A percentile compares a stretch with the other conserved stretches of the same genome.
Evolutionary conservation across 2,888 invertebrate genomes (phyloP).

Genomic region (Dasysyrphus albostriatus): DNA sequence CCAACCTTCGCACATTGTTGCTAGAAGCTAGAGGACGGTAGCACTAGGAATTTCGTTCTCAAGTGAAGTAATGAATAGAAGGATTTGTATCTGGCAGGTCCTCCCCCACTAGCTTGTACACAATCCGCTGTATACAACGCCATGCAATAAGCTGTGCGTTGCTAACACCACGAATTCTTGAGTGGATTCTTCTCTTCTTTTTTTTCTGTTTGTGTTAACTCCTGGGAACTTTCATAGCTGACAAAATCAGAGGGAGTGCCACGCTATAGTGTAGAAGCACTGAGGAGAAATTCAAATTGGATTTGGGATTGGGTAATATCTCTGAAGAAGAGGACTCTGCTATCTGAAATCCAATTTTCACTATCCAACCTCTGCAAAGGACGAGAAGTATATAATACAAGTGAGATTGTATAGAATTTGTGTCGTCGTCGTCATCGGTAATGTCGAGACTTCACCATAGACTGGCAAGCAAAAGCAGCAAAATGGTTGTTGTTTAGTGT

Average conservation of each 20-base stretch:
- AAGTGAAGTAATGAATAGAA: conserved; percentile 54
- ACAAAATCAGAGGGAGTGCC: conserved; percentile 9
- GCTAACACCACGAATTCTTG: conserved; percentile 37
- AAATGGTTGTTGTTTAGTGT: conserved; percentile 32
- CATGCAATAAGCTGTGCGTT: conserved; percentile 27
- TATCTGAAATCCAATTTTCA: conserved; percentile 39
- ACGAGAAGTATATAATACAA: neutral
- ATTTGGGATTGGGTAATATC: conserved; percentile 34
- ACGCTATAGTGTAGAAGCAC: neutral
- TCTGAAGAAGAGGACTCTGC: conserved; percentile 22
- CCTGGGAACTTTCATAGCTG: conserved; percentile 4
- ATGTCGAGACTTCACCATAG: neutral
- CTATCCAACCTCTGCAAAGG: conserved; percentile 16
- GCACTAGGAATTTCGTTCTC: conserved; percentile 4
- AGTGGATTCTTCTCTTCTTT: neutral
- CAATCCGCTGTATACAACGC: conserved; percentile 2
- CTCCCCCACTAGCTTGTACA: conserved; percentile 19
- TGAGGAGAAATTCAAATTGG: conserved; percentile 43
- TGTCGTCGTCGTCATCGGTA: neutral
- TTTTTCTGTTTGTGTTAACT: neutral
- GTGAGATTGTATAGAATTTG: conserved; percentile 1
- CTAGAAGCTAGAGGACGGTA: neutral
- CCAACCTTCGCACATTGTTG: conserved; percentile 5
- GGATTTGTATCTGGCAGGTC: conserved; percentile 46
- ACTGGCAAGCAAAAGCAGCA: neutral